These are phyloP conservation scores for Ephestia elutella DNA, from an alignment of 1,140 invertebrate genomes.

Conservation along the genomic window DNA sequence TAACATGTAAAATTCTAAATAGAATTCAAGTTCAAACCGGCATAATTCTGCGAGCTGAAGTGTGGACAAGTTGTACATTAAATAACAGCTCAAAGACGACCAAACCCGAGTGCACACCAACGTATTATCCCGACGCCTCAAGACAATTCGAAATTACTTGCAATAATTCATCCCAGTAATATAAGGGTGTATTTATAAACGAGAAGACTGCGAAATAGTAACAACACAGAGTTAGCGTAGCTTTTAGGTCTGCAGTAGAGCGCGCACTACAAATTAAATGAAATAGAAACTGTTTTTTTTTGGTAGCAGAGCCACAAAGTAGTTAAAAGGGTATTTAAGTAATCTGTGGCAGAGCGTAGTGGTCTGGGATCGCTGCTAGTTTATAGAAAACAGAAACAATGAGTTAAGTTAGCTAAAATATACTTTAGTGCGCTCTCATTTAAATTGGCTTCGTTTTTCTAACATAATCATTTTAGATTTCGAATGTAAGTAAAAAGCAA, in stretches of 20 bases:
- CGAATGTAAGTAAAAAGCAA: too few relatives aligned
- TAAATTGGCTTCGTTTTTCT: too few relatives aligned
- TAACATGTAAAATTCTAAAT: neutral
- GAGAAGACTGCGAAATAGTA: slow-evolving; percentile 37
- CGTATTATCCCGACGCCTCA: slow-evolving; percentile 30
- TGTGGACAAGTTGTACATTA: neutral
- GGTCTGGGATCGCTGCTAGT: too few relatives aligned
- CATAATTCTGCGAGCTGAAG: neutral
- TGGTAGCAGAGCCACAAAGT: too few relatives aligned
- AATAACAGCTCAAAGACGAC: neutral
- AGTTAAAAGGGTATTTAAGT: too few relatives aligned
- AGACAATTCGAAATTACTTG: slow-evolving; percentile 63
- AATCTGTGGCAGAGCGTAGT: too few relatives aligned
- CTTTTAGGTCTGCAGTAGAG: neutral
- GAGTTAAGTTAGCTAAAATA: too few relatives aligned
- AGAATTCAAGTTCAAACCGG: neutral
- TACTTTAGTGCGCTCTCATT: too few relatives aligned
- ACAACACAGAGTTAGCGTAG: neutral
- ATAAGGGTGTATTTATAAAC: slow-evolving; percentile 58
- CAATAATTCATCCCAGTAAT: slow-evolving; percentile 58
- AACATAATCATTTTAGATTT: too few relatives aligned
- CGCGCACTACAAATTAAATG: neutral
- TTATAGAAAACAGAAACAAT: too few relatives aligned
- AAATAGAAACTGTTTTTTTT: too few relatives aligned
- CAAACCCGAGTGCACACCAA: neutral